Percentiles rank a stretch among this genome's conserved stretches.
Evolutionary conservation across 2,797 vertebrate species (phyloP).

Genomic region (Bucorvus abyssinicus): DNA sequence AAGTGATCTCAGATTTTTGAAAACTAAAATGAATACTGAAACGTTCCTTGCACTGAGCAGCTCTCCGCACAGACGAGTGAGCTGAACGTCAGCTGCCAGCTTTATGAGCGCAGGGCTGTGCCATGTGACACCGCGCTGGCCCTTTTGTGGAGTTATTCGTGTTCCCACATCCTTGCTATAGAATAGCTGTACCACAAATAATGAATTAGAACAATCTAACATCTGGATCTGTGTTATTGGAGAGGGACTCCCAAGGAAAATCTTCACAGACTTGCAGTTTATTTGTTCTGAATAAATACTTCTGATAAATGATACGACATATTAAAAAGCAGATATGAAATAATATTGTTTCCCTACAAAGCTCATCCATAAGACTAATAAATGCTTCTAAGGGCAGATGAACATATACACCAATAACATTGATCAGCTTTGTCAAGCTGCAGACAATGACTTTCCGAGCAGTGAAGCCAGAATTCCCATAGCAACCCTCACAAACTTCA

Average conservation of each 20-base stretch:
- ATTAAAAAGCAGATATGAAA: neutral
- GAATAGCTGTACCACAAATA: neutral
- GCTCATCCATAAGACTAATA: neutral
- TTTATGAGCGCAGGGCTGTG: neutral
- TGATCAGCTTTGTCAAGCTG: neutral
- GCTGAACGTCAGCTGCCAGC: neutral
- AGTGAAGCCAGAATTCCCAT: slow-evolving; percentile 7
- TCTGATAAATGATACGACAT: neutral
- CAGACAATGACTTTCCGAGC: neutral
- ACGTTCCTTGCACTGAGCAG: neutral
- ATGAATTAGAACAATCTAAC: neutral
- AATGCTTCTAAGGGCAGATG: neutral
- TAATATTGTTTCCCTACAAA: neutral
- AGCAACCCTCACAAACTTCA: neutral
- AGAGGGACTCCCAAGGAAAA: neutral
- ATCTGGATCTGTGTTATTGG: neutral
- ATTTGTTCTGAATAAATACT: neutral
- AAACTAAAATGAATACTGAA: neutral
- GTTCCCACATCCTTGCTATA: neutral
- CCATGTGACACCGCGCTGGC: neutral
- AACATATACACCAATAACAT: neutral
- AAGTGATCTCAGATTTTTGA: neutral
- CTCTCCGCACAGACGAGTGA: neutral
- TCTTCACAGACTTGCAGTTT: neutral
- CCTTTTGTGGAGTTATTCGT: neutral